These are phyloP conservation scores for Lucilia sericata DNA, from an alignment of 1,140 invertebrate species.

Conservation along the genomic window DNA sequence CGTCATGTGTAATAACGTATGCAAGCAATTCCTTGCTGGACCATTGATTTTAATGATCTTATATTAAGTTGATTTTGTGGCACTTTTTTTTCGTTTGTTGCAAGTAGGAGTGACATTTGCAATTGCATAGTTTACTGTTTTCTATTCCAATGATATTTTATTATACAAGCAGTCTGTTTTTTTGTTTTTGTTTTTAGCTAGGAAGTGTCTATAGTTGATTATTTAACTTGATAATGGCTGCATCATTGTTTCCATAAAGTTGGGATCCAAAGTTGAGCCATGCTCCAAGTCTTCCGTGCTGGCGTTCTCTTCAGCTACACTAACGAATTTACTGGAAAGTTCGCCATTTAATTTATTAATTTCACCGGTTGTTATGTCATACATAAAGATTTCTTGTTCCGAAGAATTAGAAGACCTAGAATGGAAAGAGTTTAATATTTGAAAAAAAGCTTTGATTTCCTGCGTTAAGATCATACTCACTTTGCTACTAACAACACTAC, in stretches of 20 bases:
- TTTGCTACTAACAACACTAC: conserved; percentile 83
- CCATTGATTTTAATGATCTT: conserved; percentile 3
- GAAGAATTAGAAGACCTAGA: conserved; percentile 61
- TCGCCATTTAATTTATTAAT: conserved; percentile 79
- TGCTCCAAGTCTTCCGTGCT: conserved; percentile 76
- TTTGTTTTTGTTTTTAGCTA: background rate
- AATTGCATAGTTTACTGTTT: background rate
- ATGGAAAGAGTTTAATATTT: background rate
- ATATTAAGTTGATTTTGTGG: background rate
- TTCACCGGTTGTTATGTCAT: conserved; percentile 77
- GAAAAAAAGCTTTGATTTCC: too few relatives aligned
- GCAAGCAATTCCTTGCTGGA: background rate
- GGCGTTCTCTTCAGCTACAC: conserved; percentile 85
- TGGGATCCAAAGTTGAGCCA: conserved; percentile 71
- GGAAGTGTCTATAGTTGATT: background rate
- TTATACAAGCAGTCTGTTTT: conserved; percentile 15
- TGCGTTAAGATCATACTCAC: conserved; percentile 70
- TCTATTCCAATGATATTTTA: background rate
- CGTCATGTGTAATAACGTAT: background rate
- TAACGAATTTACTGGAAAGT: conserved; percentile 83
- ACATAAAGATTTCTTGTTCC: conserved; percentile 87
- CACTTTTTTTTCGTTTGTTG: background rate
- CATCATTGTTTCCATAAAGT: conserved; percentile 68
- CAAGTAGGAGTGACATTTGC: background rate
- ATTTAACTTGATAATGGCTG: conserved; percentile 29